These are phyloP conservation scores for Chromobotia macracanthus DNA, from an alignment of 2,797 vertebrate genomes.

Conservation along the genomic window DNA sequence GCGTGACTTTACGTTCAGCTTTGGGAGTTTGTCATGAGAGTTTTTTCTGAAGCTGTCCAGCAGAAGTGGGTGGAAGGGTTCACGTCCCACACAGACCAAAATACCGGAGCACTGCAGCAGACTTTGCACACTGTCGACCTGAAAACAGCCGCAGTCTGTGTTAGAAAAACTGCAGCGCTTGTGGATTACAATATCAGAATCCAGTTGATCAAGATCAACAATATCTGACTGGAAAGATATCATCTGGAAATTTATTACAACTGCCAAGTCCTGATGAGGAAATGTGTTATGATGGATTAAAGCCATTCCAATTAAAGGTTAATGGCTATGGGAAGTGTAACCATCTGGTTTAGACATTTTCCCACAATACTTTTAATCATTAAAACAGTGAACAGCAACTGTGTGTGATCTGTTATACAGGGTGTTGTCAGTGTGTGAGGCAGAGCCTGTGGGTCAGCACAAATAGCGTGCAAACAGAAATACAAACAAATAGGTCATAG, in stretches of 20 bases:
- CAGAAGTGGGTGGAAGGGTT: constrained; percentile 81
- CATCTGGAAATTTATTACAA: constrained; percentile 14
- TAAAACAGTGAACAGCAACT: constrained; percentile 50
- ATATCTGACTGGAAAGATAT: constrained; percentile 26
- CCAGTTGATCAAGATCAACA: constrained; percentile 24
- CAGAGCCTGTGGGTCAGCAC: neutral
- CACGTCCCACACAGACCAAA: constrained; percentile 86
- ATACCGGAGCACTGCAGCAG: constrained; percentile 82
- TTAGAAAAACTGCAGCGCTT: constrained; percentile 2
- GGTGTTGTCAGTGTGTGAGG: no score
- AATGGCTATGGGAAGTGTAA: constrained; percentile 54
- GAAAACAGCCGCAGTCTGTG: constrained; percentile 42
- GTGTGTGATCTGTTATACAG: constrained; percentile 28
- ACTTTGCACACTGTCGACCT: constrained; percentile 88
- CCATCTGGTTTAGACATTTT: constrained; percentile 62
- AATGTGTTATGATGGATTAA: constrained; percentile 47
- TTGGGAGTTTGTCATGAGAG: constrained; percentile 77
- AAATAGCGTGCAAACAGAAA: constrained; percentile 13
- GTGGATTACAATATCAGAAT: neutral
- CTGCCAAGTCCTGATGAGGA: constrained; percentile 47
- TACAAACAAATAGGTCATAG: constrained; percentile 27
- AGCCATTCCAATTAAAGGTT: constrained; percentile 49
- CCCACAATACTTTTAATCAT: constrained; percentile 54
- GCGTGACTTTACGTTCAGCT: constrained; percentile 68
- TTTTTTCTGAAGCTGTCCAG: constrained; percentile 76